Base-by-base conservation (phyloP, 35 echinoderm and acorn worm species). In the Holothuria glaberrima region DNA sequence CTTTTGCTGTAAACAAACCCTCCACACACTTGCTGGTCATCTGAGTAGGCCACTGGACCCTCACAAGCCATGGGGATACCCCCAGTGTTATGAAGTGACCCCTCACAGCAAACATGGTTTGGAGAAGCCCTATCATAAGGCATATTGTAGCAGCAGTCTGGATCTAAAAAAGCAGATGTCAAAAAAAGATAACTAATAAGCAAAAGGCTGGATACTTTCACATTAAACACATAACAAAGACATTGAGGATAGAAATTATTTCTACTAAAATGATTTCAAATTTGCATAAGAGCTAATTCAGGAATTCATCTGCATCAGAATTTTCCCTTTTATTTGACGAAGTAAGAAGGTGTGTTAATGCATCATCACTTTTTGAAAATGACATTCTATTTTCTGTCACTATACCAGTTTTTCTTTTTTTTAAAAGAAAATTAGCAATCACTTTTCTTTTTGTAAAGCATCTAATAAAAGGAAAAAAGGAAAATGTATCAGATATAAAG, bases 51-150 rank as follows among this genome's bases (percentile, higher is more conserved):
- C 13, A 84, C 58, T 0, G 21, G 3, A 6, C 80, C 56, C 0
- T 84, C 54, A 52, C 80, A 84, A 24, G 52, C 31, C 80, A 56
- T 84, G 10, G 56, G 80, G 46, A 84, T 5, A 29, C 80, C 80
- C 52, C 28, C 25, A 22, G 80, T 84, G 13, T 14, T 57, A 22
- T 28, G 24, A 19, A 84, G 80, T 21, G 9, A 25, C 52, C 32
- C 54, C 7, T 59, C 80, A 62, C 80, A 84, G 57, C 80, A 84
- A 7, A 84, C 31, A 6, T 84, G 80, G 10, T 61, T 12, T 21
- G 25, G 29, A 0, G 80, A 30, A 58, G 27, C 80, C 19, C 17
- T 63, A 21, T 84, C 80, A 33, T 31, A 84, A 12, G 58, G 22
- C 16, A 19, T n/a, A 25, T 63, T n/a, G 0, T 26, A 7, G 1